phyloP scores from a whole-genome alignment of 2,797 vertebrate genomes.

The Graptemys geographica region DNA sequence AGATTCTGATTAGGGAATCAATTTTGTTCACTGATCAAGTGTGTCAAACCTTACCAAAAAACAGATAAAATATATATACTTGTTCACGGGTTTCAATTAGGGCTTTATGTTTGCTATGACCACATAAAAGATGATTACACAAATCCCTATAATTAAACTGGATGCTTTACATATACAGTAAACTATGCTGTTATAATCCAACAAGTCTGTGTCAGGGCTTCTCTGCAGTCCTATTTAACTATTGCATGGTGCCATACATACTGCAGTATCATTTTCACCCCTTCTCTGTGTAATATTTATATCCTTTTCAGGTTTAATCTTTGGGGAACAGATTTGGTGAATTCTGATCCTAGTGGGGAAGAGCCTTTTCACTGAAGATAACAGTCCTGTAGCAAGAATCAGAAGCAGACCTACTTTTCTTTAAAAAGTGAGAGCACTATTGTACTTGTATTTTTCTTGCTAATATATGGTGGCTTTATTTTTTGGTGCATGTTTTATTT shows the following conservation, averaged over 20 bases:
- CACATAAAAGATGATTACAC: rapidly evolving
- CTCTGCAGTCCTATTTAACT: background rate
- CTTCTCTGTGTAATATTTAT: rapidly evolving
- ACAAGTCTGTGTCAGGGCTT: background rate
- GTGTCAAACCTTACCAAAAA: background rate
- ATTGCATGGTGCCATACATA: background rate
- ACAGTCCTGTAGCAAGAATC: background rate
- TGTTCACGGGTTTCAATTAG: background rate
- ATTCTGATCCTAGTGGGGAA: background rate
- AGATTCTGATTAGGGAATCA: slow-evolving; percentile 20
- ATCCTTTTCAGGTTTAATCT: background rate
- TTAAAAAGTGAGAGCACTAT: background rate
- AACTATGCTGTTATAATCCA: background rate
- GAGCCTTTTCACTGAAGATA: background rate
- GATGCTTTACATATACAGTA: background rate
- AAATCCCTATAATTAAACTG: background rate
- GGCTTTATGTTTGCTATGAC: background rate
- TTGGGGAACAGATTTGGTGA: background rate
- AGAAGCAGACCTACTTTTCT: background rate
- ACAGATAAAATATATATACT: rapidly evolving
- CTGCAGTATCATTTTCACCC: background rate
- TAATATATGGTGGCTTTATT: background rate
- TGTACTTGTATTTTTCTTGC: background rate
- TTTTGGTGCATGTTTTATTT: background rate
- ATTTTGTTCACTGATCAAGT: background rate